Conservation (phyloP, 2,113 vertebrate genomes). For the Scopus umbretta region DNA sequence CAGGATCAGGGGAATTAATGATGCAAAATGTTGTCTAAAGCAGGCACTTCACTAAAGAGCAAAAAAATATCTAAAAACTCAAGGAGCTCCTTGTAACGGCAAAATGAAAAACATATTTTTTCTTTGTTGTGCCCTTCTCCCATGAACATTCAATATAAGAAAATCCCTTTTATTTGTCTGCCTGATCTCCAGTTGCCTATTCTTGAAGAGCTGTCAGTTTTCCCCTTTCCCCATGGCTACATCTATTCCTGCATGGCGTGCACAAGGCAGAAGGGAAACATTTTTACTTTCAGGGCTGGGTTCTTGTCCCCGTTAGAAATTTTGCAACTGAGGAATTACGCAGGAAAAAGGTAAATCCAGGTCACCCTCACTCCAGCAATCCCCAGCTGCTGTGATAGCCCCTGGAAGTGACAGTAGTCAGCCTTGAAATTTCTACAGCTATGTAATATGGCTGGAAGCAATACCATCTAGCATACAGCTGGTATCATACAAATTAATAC, state of each 20-base stretch:
- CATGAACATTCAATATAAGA: not conserved
- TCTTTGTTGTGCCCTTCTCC: not conserved
- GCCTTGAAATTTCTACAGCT: conserved; percentile 7
- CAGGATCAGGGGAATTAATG: not conserved
- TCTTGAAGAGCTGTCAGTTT: conserved; percentile 10
- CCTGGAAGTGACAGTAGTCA: not conserved
- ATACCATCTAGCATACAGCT: not conserved
- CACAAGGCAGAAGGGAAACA: not conserved
- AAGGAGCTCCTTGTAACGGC: not conserved
- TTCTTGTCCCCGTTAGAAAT: not conserved
- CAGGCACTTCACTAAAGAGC: not conserved
- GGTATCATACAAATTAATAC: conserved; percentile 4
- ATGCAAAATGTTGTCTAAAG: conserved; percentile 1
- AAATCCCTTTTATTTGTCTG: not conserved
- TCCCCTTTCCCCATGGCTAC: not conserved
- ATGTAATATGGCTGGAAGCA: not conserved
- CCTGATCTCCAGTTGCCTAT: not conserved
- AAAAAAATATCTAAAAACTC: not conserved
- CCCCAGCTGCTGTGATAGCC: not conserved
- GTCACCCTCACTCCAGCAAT: not conserved
- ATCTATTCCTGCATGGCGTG: not conserved
- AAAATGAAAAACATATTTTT: not conserved
- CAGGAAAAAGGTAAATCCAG: conserved; percentile 4
- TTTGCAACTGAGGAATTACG: not conserved
- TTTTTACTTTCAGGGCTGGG: not conserved